These are phyloP conservation scores for Scytalopus superciliaris DNA, from an alignment of 2,113 vertebrate species.

Conservation along the genomic window DNA sequence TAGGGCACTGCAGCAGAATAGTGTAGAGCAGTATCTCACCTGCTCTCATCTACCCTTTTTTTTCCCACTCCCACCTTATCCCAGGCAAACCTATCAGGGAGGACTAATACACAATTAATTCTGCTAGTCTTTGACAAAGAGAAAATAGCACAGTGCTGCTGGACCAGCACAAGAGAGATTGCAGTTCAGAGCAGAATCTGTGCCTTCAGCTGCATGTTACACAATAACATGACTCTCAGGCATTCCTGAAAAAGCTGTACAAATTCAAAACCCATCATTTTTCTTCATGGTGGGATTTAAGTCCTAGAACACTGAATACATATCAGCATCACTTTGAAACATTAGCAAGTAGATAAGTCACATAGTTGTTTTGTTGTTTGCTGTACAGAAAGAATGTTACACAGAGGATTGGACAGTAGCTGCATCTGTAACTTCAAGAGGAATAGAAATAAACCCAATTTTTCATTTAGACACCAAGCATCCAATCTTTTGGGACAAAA, in stretches of 20 bases:
- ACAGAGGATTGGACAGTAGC: accelerated
- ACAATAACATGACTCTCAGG: background rate
- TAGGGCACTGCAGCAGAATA: background rate
- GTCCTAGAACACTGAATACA: accelerated
- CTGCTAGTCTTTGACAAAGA: background rate
- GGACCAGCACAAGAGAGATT: background rate
- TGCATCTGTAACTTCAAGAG: background rate
- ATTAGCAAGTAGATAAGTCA: background rate
- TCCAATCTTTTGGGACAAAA: background rate
- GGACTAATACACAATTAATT: background rate
- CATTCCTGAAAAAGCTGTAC: background rate
- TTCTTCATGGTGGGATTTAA: background rate
- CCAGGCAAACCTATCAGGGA: accelerated
- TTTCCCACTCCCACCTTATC: background rate
- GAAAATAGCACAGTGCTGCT: background rate
- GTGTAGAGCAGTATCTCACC: too few relatives aligned
- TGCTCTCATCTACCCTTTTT: background rate
- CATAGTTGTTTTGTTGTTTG: background rate
- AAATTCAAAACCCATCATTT: background rate
- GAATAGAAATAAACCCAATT: background rate
- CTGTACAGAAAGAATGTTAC: background rate
- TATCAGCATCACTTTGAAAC: background rate
- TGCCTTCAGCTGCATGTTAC: background rate
- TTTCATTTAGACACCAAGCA: background rate
- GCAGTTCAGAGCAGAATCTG: background rate